These are phyloP conservation scores for Parotocinclus haroldoi DNA, from an alignment of 2,797 vertebrate genomes.

Conservation along the genomic window DNA sequence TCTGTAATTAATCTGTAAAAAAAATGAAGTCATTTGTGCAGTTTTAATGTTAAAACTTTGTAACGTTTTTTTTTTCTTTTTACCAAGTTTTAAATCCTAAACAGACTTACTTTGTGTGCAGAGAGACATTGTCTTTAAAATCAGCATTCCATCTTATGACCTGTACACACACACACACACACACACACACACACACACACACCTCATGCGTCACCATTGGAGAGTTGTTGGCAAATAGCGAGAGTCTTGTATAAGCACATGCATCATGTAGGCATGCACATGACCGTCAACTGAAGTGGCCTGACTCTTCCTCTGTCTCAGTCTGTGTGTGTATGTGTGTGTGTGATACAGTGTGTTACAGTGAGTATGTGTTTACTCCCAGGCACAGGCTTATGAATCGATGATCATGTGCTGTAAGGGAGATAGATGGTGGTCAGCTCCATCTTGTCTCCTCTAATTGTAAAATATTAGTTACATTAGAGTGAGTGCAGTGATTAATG, in stretches of 20 bases:
- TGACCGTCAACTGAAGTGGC: not conserved
- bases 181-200: too few relatives aligned
- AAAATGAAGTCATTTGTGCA: too few relatives aligned
- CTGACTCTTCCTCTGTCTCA: constrained; percentile 3
- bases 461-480: constrained; percentile 99
- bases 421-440: constrained; percentile 99
- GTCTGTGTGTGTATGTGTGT: constrained; percentile 34
- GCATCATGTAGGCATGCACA: constrained; percentile 35
- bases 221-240: constrained; percentile 23
- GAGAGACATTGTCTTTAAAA: too few relatives aligned
- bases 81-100: too few relatives aligned
- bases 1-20: too few relatives aligned
- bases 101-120: too few relatives aligned
- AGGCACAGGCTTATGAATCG: constrained; percentile 97
- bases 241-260: constrained; percentile 40
- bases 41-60: too few relatives aligned
- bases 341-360: constrained; percentile 50
- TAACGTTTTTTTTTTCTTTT: too few relatives aligned
- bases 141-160: too few relatives aligned
- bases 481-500: constrained; percentile 99
- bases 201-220: too few relatives aligned
- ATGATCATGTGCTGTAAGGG: constrained; percentile 99
- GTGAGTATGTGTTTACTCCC: constrained; percentile 82
- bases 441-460: constrained; percentile 99
- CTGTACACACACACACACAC: too few relatives aligned